Base-by-base conservation (phyloP, 2,797 vertebrate genomes). In the Gadopsis bispinosus region DNA sequence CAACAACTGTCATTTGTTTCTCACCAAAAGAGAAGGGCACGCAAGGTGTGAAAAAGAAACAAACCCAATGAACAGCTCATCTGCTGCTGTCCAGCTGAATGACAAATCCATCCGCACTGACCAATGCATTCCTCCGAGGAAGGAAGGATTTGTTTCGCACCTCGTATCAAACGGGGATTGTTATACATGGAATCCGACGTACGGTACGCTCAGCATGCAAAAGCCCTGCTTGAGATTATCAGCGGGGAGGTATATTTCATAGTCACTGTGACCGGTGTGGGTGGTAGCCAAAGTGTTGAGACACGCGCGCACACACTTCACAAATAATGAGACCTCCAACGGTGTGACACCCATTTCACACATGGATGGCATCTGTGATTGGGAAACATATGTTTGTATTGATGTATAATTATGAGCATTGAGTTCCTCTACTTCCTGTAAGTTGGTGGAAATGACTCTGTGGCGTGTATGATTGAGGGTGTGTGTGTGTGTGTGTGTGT, bases 261-360 rank as follows among this genome's bases (percentile, higher is more conserved):
- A 55, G 84, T 74, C 58, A 31, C 70, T 84, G 79, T 78, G 81
- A 85, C 86, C 78, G 62, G 75, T 70, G 85, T 81, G 81, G 83
- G 73, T 68, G 87, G 82, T 65, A 77, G 71, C 48, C 73, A 79
- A 75, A 78, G 87, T 75, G 74, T 80, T 54, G 76, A 75, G 74
- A 71, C 43, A 37, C 79, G 19, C 74, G 39, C 68, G 1, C 77
- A 76, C 85, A 47, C 79, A 78, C 85, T 88, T 88, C 68, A 79
- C 75, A 68, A 91, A 91, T 93, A 94, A 94, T 93, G 89, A 94
- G 91, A 88, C 84, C 91, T 85, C 91, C 89, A 85, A 87, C 66
- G 47, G 91, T 92, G 92, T 91, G 91, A 91, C 93, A 91, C 88
- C 93, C 93, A 95, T 95, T 95, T 96, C 94, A 95, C 94, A 96